Base-by-base conservation (phyloP, 1,140 invertebrate species). In the Brachionus plicatilis region DNA sequence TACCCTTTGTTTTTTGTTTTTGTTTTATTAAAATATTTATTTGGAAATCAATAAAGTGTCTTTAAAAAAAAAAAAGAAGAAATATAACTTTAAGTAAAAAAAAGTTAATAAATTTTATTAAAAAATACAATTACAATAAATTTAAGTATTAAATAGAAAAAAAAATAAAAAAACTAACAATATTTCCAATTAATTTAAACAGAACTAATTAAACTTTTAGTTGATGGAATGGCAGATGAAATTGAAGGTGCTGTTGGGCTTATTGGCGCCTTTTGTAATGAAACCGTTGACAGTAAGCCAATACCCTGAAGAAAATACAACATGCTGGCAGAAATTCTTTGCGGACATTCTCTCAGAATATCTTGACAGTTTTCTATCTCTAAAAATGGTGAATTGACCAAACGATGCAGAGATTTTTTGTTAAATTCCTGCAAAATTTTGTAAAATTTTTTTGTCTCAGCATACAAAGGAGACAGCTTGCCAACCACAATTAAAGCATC, bases 271-370 rank as follows among this genome's bases (percentile, higher is more conserved):
- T 80, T 80, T 29, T 65, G 76, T 17, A 82, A n/a, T 47, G 79
- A 56, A 53, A 82, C 43, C 0, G 79, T 56, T 24, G 79, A 60
- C 20, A 82, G 20, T 12, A 83, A 56, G 14, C 83, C 83, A 33
- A 75, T 76, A n/a, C 83, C 83, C 56, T 84, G 83, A 45, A 84
- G 65, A 47, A 84, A 84, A 66, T 68, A 84, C 17, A 75, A 68
- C 20, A 84, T 12, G 17, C 12, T 56, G 0, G 8, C 27, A 7
- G 83, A 47, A 14, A 84, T 43, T 41, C 41, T 14, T 17, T 72
- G 43, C 24, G 83, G 83, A 20, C 45, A 66, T 41, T 84, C 83
- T 20, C n/a, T 53, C 6, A 84, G 17, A 20, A 84, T 65, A 41
- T 76, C 43, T n/a, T 20, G 17, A 17, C 72, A 68, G 45, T 66